Evolutionary conservation across 64 coral and sea anemone species (phyloP), one percentile per base, ranked within the genome.

Genomic region (Hydrozoanthus tunicans): DNA sequence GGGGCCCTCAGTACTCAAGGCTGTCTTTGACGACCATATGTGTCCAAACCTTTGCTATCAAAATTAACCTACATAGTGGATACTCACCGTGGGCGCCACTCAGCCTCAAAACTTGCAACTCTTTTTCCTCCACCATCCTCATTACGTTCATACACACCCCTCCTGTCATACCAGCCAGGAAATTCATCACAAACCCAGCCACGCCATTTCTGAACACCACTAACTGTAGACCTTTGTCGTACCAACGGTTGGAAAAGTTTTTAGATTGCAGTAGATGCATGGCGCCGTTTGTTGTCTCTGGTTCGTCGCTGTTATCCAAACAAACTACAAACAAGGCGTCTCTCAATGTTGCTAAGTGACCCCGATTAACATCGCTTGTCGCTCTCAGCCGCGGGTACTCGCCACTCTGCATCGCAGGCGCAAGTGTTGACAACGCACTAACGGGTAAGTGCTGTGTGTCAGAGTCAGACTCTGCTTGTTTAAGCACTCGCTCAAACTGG

Each of bases 211-310:
- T 73, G 6, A 88, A 88, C 6, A 73, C 56, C 5, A 88, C 84
- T 0, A 88, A 13, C n/a, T 86, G 83, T 7, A 69, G 58, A 43
- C 83, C 73, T 59, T 88, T 88, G 13, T 73, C 91, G 58, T 93
- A 96, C 94, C 94, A 93, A 62, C 94, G 80, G 80, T 96, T 96
- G 5, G 83, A 17, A 86, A 91, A 88, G 75, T 96, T 93, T 89
- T 78, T 90, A 53, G 94, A 96, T 17, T 96, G 94, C 10, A 96
- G 81, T 9, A 61, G 58, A 54, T 91, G 78, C 86, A 96, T 92
- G 3, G 94, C 77, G 14, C 93, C 88, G 62, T 96, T 96, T 79
- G 89, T 89, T 77, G 77, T 86, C 79, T 89, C 59, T 17, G 91
- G 94, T 74, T 58, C 74, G 11, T 91, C 81, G 11, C 72, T 60